phyloP scores from a whole-genome alignment of 2,888 invertebrate genomes.

The Odontocolon sp. region DNA sequence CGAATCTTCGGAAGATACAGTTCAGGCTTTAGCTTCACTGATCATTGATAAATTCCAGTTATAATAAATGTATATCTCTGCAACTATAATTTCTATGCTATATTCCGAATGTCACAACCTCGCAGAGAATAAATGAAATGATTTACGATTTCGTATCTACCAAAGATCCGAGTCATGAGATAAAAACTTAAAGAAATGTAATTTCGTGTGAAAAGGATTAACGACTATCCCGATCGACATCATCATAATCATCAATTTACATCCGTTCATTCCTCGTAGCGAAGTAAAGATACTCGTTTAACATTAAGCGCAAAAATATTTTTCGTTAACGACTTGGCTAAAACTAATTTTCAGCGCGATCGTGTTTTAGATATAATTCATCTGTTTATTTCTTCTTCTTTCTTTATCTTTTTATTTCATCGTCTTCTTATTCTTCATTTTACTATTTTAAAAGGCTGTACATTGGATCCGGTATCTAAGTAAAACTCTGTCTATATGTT shows the following conservation, averaged over 20 bases:
- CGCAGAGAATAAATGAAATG: constrained; percentile 27
- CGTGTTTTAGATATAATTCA: constrained; percentile 38
- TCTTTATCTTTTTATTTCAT: neutral
- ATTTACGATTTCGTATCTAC: constrained; percentile 17
- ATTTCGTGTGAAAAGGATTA: constrained; percentile 35
- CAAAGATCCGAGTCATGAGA: constrained; percentile 40
- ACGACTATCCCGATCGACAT: constrained; percentile 48
- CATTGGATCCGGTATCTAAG: constrained; percentile 42
- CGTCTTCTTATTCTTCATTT: constrained; percentile 22
- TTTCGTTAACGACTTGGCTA: constrained; percentile 40
- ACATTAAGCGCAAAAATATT: constrained; percentile 59
- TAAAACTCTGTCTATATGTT: constrained; percentile 20
- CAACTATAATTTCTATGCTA: constrained; percentile 27
- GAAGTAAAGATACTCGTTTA: constrained; percentile 55
- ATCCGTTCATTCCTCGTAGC: constrained; percentile 53
- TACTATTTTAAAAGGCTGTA: constrained; percentile 50
- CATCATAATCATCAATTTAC: constrained; percentile 33
- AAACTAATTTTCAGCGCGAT: constrained; percentile 45
- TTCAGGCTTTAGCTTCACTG: constrained; percentile 22
- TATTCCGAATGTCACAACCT: constrained; percentile 37
- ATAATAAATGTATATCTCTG: constrained; percentile 31
- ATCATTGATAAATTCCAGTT: constrained; percentile 15
- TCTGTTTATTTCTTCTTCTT: constrained; percentile 2
- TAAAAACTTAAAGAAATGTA: neutral
- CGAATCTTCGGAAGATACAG: constrained; percentile 48